Conservation (phyloP, 2,113 vertebrate species). For the Microtus richardsoni region DNA sequence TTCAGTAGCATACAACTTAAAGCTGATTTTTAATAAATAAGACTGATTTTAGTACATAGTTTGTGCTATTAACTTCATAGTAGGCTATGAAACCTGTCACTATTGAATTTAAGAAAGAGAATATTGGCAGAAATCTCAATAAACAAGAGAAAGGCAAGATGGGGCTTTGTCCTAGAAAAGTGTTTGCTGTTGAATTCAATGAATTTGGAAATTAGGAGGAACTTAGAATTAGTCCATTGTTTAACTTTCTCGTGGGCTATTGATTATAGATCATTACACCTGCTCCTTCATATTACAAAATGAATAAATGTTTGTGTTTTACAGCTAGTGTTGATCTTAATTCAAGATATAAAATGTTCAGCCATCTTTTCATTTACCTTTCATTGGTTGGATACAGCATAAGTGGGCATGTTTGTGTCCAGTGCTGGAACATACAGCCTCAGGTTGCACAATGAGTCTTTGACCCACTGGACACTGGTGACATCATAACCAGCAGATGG, state of each 20-base stretch:
- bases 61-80: conserved; percentile 11
- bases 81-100: conserved; percentile 32
- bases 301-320: neutral
- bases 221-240: conserved; percentile 25
- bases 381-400: neutral
- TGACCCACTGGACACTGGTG: neutral
- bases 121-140: conserved; percentile 28
- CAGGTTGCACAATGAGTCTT: neutral
- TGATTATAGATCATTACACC: neutral
- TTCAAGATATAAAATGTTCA: neutral
- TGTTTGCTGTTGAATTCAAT: neutral
- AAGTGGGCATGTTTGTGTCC: neutral
- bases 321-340: neutral
- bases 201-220: neutral
- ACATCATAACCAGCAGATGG: neutral
- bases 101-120: conserved; percentile 15
- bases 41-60: conserved; percentile 37
- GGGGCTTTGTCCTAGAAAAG: conserved; percentile 1
- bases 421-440: neutral
- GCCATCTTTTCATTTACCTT: neutral
- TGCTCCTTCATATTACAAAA: accelerated
- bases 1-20: neutral
- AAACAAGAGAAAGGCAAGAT: conserved; percentile 19
- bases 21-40: conserved; percentile 39
- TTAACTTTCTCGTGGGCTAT: conserved; percentile 1